Evolutionary conservation across 2,888 invertebrate genomes (phyloP).

Genomic region (Drosophila falleni): DNA sequence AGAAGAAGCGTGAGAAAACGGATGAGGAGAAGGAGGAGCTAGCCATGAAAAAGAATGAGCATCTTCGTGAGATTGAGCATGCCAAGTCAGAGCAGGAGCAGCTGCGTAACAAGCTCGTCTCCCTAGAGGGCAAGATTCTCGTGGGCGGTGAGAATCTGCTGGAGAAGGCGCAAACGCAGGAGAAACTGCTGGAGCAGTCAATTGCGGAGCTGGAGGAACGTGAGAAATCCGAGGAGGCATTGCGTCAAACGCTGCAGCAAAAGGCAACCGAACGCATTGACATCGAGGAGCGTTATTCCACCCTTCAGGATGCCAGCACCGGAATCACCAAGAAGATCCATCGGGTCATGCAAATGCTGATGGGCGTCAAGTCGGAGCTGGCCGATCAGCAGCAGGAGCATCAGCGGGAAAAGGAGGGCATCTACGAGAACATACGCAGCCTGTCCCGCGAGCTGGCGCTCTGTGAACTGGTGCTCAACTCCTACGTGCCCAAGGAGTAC

Average conservation of each 20-base stretch:
- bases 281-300: slow-evolving; percentile 97
- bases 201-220: slow-evolving; percentile 92
- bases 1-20: slow-evolving; percentile 86
- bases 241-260: slow-evolving; percentile 93
- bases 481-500: slow-evolving; percentile 97
- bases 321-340: slow-evolving; percentile 97
- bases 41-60: slow-evolving; percentile 88
- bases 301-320: slow-evolving; percentile 96
- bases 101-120: slow-evolving; percentile 93
- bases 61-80: slow-evolving; percentile 91
- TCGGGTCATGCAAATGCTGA: slow-evolving; percentile 93
- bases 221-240: slow-evolving; percentile 91
- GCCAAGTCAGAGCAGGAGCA: slow-evolving; percentile 93
- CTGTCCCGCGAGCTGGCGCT: slow-evolving; percentile 95
- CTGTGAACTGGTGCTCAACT: slow-evolving; percentile 95
- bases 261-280: slow-evolving; percentile 97
- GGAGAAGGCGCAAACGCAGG: slow-evolving; percentile 98
- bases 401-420: slow-evolving; percentile 98
- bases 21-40: slow-evolving; percentile 89
- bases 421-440: slow-evolving; percentile 96
- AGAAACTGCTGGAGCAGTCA: slow-evolving; percentile 94
- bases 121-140: slow-evolving; percentile 97
- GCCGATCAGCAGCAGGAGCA: slow-evolving; percentile 96
- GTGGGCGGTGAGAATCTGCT: slow-evolving; percentile 99
- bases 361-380: slow-evolving; percentile 93